Evolutionary conservation across 2,113 vertebrate genomes (phyloP), one percentile per base, ranked within the genome.

Genomic region (Rhipidura dahli): DNA sequence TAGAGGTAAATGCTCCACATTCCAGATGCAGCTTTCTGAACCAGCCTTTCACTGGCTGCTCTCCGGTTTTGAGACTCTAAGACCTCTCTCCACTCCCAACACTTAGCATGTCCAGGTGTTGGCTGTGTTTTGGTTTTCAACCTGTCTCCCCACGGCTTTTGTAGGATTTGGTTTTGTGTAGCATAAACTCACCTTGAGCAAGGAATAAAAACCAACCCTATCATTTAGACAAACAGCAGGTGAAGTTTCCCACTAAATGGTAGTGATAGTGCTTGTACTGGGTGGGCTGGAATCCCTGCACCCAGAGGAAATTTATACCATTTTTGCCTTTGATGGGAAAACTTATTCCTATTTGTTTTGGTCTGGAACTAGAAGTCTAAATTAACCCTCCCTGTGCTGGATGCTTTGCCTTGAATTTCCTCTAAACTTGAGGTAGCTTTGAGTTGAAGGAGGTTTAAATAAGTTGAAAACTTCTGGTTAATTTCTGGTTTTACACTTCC

Each of bases 101-200:
- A 77, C 7, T 88, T 86, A 66, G 9, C 54, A 7, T 17, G 56
- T 69, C 75, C 90, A 94, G 94, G 92, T 88, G 92, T 54, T 93
- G 59, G 7, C 39, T 92, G 30, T 53, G 33, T 92, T 94, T 95
- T 90, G 63, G 30, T 83, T 96, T 95, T 80, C 68, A 81, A 14
- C 54, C 45, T 70, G 95, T 92, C 95, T 98, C n/a, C 22, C 69
- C 4, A 20, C 57, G 97, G 95, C 96, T 98, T 98, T 98, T 93
- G 90, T 79, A 83, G 85, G 95, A 95, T 96, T 94, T 95, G 56
- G 37, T 44, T 89, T 95, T 95, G 64, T 92, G 76, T 64, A 60
- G 80, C 51, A 53, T 39, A 64, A 69, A 23, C 45, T 95, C 49
- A 85, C 56, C 39, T 83, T 28, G 10, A 83, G 54, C 54, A 70